Base-by-base conservation (phyloP, 2,888 invertebrate genomes). In the Drosophila suboccidentalis region DNA sequence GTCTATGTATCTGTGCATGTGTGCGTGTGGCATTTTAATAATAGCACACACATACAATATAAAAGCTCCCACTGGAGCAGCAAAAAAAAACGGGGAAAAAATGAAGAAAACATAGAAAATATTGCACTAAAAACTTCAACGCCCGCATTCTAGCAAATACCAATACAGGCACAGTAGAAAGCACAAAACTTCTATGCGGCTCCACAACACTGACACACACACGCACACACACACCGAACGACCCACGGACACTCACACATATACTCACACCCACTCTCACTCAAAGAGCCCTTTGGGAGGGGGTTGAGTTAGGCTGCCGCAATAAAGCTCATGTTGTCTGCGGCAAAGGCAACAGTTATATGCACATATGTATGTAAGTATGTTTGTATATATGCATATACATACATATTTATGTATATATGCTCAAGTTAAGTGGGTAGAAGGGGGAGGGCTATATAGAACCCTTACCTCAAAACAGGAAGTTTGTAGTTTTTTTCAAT, bases 321-420 rank as follows among this genome's bases (percentile, higher is more conserved):
- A 85, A 85, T 90, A 86, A 80, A 86, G 80, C 87, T 88, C 87
- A 86, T 88, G 89, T 86, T 86, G 86, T 90, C 90, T 86, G 84
- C 87, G 90, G 87, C 89, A 71, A 67, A 73, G 71, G 70, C 71
- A 70, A 77, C 79, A 80, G 86, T 87, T 80, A 82, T 85, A 51
- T 17, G 49, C 58, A 51, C 50, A 19, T n/a, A 36, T 15, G 22
- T 29, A 39, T 17, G 19, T 17, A 8, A 9, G 11, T 38, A 44
- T 54, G 41, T 60, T 39, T 53, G 19, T 11, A 39, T 19, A 36
- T 64, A 29, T 61, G 47, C 47, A 41, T 61, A 36, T 60, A 54
- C 49, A 11, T n/a, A 36, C 26, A 26, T 22, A 39, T 19, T 17
- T 13, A 13, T 22, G 36, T 46, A 47, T 57, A 44, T 34, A 41